Percentiles rank a stretch among this genome's conserved stretches.
These are phyloP conservation scores for Progne subis DNA, from an alignment of 2,113 vertebrate genomes.

Conservation along the genomic window DNA sequence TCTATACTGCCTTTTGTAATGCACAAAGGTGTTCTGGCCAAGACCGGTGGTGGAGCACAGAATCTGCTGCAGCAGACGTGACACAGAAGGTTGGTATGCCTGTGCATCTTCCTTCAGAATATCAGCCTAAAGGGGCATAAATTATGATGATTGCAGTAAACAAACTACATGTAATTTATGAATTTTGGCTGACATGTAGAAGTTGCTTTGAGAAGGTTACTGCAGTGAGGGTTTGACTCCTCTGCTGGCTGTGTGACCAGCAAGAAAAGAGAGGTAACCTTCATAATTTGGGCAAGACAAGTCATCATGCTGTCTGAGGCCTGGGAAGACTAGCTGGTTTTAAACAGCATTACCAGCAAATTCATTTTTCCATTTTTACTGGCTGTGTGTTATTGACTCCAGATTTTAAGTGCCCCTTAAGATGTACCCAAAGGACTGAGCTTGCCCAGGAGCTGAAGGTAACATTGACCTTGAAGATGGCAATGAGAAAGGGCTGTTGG, in stretches of 20 bases:
- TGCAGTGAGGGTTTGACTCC: rapidly evolving
- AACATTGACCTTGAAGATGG: background rate
- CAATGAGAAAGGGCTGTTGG: background rate
- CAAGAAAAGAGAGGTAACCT: background rate
- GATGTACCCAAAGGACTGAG: background rate
- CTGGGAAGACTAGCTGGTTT: background rate
- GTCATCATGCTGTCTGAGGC: background rate
- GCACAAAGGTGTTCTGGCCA: background rate
- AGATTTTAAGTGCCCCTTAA: background rate
- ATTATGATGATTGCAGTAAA: background rate
- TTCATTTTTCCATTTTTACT: background rate
- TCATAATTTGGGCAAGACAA: background rate
- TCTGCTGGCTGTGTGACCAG: background rate
- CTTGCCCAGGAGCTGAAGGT: background rate
- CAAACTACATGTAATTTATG: background rate
- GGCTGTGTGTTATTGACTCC: background rate
- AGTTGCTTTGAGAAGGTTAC: background rate
- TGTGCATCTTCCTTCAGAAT: background rate
- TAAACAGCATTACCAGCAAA: background rate
- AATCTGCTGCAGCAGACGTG: background rate
- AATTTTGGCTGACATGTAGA: background rate
- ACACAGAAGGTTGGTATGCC: background rate
- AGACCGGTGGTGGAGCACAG: background rate
- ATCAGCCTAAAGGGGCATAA: background rate
- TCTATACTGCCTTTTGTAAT: background rate